Evolutionary conservation across 2,888 invertebrate species (phyloP), one percentile per base, ranked within the genome.

Genomic region (Eledona agricola): DNA sequence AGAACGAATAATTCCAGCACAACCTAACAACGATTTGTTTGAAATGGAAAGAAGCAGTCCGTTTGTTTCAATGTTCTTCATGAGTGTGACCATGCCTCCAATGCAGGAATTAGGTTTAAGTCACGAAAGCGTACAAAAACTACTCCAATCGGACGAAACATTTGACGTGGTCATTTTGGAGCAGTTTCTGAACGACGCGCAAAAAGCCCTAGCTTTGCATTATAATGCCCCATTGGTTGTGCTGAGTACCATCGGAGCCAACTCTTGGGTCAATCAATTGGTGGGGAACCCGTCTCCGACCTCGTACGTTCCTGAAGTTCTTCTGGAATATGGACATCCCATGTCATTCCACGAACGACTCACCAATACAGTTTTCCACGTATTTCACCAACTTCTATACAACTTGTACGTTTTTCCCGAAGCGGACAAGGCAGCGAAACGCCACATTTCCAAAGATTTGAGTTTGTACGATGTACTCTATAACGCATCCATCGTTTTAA

Each of bases 311-410:
- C 79, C 82, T 0, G 77, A 79, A 26, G 71, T 73, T 2, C 75
- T 77, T 45, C 55, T 77, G 42, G 67, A 74, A 2, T 77, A 69
- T 46, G 74, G 80, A 11, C 25, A 13, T 13, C 52, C 47, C 2
- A 79, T 80, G 68, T 78, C 72, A 16, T 83, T 85, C 57, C 68
- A 70, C 63, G 77, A 80, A 57, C 69, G 86, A 55, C 29, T 83
- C 0, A 68, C 74, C 10, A 86, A 84, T 63, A 71, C 78, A 0
- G 4, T 50, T 3, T 19, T 25, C 11, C 22, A 12, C n/a, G 1
- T 23, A 10, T 34, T 15, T 2, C 5, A 9, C 1, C 12, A 28
- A 6, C 2, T 11, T 9, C 1, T 51, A 1, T 4, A 35, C 5
- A 25, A 26, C 6, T 6, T 45, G 2, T 51, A 45, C 12, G 3